phyloP scores from a whole-genome alignment of 2,113 vertebrate species.

The Bambusicola thoracicus region DNA sequence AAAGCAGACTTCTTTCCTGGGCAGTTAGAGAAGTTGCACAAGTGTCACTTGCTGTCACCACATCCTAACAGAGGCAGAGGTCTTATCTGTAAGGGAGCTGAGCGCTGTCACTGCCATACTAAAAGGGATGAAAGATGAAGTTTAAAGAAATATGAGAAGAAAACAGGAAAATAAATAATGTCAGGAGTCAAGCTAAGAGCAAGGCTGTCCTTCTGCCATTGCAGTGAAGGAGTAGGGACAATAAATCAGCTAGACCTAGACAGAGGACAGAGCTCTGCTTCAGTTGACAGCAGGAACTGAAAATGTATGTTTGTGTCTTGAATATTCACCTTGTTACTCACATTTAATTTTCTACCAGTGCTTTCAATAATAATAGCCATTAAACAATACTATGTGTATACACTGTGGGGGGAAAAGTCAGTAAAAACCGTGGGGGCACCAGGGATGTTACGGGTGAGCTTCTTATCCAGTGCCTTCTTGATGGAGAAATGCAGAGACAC shows the following conservation, averaged over 20 bases:
- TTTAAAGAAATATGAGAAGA: not conserved
- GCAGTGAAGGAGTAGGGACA: not conserved
- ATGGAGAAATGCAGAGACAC: not conserved
- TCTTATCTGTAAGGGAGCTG: not conserved
- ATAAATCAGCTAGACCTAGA: not conserved
- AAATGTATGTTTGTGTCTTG: not conserved
- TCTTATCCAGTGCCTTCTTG: not conserved
- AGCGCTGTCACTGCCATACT: not conserved
- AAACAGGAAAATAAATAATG: not conserved
- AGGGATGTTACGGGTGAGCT: not conserved
- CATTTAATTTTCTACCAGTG: not conserved
- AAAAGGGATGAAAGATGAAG: not conserved
- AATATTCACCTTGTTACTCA: not conserved
- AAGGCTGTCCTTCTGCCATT: not conserved
- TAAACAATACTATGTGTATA: not conserved
- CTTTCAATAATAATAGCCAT: not conserved
- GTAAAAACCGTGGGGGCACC: not conserved
- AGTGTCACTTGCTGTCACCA: not conserved
- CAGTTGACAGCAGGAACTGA: not conserved
- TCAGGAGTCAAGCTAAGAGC: not conserved
- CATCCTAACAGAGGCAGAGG: not conserved
- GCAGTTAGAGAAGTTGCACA: not conserved
- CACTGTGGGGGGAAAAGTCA: not conserved
- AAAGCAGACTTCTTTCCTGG: not conserved
- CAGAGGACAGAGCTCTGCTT: not conserved